These are phyloP conservation scores for Panulirus ornatus DNA, from an alignment of 1,140 invertebrate species.

Conservation along the genomic window DNA sequence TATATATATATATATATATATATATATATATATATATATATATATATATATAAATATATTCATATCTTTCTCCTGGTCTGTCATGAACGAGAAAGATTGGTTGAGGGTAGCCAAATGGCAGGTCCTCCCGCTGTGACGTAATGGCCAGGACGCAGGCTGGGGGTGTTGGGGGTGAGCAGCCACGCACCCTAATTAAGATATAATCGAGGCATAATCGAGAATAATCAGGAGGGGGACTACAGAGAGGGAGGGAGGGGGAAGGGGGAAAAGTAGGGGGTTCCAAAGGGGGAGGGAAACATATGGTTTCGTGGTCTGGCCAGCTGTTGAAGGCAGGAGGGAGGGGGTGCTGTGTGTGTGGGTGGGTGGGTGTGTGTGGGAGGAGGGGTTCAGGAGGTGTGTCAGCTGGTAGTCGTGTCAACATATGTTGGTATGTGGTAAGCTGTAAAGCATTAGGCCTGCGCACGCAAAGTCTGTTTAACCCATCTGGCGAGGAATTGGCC, in stretches of 20 bases:
- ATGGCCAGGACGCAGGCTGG: neutral
- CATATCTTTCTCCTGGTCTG: no score
- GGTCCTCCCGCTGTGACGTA: constrained; percentile 45
- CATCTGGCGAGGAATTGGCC: no score
- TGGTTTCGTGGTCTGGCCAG: neutral
- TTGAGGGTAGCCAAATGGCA: no score
- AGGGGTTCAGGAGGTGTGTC: neutral
- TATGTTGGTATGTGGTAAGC: neutral
- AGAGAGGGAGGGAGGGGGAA: constrained; percentile 14
- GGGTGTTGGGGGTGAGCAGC: constrained; percentile 5
- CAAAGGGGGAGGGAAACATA: neutral
- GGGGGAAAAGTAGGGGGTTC: neutral
- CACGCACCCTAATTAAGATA: constrained; percentile 33
- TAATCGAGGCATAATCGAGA: constrained; percentile 33
- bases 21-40: no score
- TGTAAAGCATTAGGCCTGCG: no score
- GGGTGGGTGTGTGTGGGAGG: neutral
- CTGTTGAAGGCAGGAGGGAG: neutral
- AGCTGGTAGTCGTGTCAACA: neutral
- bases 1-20: no score
- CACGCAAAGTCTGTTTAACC: no score
- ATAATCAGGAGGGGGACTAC: neutral
- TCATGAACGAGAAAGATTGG: no score
- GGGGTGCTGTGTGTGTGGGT: no score
- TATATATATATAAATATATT: no score